Evolutionary conservation across 2,888 invertebrate genomes (phyloP), one percentile per base, ranked within the genome.

Genomic region (Campoletis raptor): DNA sequence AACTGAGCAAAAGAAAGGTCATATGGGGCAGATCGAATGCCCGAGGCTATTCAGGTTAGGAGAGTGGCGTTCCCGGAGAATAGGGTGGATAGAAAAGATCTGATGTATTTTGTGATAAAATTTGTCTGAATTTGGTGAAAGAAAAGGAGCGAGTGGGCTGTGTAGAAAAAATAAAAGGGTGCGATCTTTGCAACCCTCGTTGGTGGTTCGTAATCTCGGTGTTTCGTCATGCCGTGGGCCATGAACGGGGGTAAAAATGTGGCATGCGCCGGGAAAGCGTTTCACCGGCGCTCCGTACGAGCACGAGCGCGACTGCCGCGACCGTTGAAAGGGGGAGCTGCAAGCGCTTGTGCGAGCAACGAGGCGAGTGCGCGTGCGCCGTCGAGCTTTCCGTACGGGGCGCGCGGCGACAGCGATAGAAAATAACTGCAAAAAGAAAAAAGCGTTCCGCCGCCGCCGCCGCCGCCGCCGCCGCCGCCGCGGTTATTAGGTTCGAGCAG

Each of bases 381-480:
- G 18, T 24, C 30, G 70, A 21, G 70, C 18, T 48, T 45, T 45
- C 18, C 7, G 24, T 45, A 18, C 18, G 42, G 42, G 21, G 42
- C 37, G 48, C 10, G 57, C 9, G 36, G 54, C 42, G 64, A 61
- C 12, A 45, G 18, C 3, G 64, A 79, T 24, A 40, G 40, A 42
- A 24, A 72, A 36, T 30, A 18, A 48, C 42, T 36, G 57, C 42
- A 54, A 52, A 36, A 64, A 66, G 73, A 69, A 48, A 61, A 61
- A 36, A 40, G 40, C 12, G 24, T 24, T 61, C 18, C 10, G 30
- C 48, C 10, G 18, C 10, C 7, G 1, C 10, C 6, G 30, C 73
- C 64, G 52, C 42, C 42, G 42, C 9, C 42, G 45, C 9, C 10
- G 37, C 40, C 15, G 30, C 12, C 18, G 1, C 36, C 12, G 40